Evolutionary conservation across 2,113 vertebrate species (phyloP).

Genomic region (Philantomba maxwellii): DNA sequence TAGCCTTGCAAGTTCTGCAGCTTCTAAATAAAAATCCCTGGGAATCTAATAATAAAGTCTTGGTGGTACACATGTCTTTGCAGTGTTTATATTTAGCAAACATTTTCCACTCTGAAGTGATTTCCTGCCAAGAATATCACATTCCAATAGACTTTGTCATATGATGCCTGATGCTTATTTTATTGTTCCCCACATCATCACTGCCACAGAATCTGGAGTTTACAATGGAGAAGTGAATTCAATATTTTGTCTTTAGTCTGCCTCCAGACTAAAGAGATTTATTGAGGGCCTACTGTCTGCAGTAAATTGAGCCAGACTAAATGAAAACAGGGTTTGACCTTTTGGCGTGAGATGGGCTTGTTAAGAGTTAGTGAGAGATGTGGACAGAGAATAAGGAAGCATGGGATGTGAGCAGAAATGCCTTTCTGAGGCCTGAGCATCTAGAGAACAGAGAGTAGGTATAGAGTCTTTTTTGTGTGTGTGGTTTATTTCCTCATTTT

Average conservation of each 20-base stretch:
- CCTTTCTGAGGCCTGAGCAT: not conserved
- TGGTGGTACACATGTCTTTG: conserved; percentile 43
- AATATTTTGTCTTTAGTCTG: conserved; percentile 50
- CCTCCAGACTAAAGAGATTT: conserved; percentile 49
- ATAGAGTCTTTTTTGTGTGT: too few species aligned
- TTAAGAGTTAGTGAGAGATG: not conserved
- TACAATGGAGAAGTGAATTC: conserved; percentile 30
- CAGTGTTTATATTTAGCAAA: conserved; percentile 65
- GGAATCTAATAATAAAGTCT: conserved; percentile 67
- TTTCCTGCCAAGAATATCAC: conserved; percentile 63
- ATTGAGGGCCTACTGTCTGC: conserved; percentile 36
- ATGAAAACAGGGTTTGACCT: not conserved
- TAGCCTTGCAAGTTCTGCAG: conserved; percentile 40
- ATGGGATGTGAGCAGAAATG: not conserved
- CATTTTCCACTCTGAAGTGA: conserved; percentile 60
- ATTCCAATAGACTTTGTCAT: conserved; percentile 48
- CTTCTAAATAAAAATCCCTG: conserved; percentile 62
- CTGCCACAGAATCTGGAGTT: conserved; percentile 1
- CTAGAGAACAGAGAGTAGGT: not conserved
- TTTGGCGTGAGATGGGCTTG: not conserved
- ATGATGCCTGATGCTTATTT: conserved; percentile 37
- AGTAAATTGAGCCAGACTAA: conserved; percentile 35
- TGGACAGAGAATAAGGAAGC: not conserved
- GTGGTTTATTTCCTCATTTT: not conserved
- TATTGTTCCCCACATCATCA: conserved; percentile 43